These are phyloP conservation scores for Pyrochroa serraticornis DNA, from an alignment of 2,888 invertebrate species.

Conservation along the genomic window DNA sequence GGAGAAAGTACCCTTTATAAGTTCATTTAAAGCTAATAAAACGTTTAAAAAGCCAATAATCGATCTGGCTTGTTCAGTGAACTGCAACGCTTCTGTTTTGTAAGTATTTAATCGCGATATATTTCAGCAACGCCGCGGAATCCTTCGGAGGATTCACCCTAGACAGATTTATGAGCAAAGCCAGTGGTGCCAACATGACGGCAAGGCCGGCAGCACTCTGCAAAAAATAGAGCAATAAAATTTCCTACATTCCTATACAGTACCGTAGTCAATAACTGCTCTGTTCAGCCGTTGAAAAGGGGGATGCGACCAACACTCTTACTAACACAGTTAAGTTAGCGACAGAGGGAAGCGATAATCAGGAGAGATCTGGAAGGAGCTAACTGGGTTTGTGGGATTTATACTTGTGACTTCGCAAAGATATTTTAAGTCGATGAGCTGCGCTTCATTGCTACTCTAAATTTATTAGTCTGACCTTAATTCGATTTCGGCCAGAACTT, in stretches of 20 bases:
- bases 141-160: slow-evolving; percentile 37
- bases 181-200: slow-evolving; percentile 51
- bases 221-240: slow-evolving; percentile 48
- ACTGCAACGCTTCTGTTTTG: slow-evolving; percentile 8
- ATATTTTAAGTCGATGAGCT: slow-evolving; percentile 19
- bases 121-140: slow-evolving; percentile 29
- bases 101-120: slow-evolving; percentile 31
- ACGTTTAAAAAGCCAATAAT: neutral
- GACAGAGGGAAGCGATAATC: slow-evolving; percentile 13
- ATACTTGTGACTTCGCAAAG: slow-evolving; percentile 17
- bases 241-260: slow-evolving; percentile 28
- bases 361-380: slow-evolving; percentile 7
- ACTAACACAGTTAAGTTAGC: slow-evolving; percentile 1
- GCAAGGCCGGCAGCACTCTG: slow-evolving; percentile 37
- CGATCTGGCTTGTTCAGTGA: slow-evolving; percentile 2
- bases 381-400: slow-evolving; percentile 20
- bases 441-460: slow-evolving; percentile 15
- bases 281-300: slow-evolving; percentile 2
- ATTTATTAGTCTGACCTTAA: slow-evolving; percentile 23
- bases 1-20: too few relatives aligned
- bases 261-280: slow-evolving; percentile 13
- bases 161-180: slow-evolving; percentile 47
- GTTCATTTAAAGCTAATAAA: neutral
- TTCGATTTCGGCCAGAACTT: slow-evolving; percentile 1
- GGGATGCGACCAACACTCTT: neutral